Evolutionary conservation across 1,140 invertebrate genomes (phyloP).

Genomic region (Oncopodura yosiiana): DNA sequence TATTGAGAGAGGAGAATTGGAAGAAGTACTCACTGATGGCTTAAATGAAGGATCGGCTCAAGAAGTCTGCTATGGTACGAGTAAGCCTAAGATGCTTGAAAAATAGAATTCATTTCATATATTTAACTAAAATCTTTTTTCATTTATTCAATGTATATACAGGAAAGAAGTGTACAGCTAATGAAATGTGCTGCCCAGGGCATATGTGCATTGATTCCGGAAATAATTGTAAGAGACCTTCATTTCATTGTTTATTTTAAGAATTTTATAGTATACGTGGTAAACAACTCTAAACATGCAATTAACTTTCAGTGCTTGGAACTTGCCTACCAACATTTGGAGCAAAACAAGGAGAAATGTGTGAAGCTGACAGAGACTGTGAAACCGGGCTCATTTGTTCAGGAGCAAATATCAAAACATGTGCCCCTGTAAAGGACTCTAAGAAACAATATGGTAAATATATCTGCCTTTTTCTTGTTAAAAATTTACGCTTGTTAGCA

Average conservation of each 20-base stretch:
- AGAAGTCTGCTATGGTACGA: slow-evolving; percentile 30
- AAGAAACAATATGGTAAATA: slow-evolving; percentile 67
- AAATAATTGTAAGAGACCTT: slow-evolving; percentile 47
- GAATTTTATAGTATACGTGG: neutral
- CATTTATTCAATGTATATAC: too few relatives aligned
- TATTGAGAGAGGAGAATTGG: slow-evolving; percentile 33
- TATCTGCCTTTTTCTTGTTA: neutral
- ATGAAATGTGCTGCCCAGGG: slow-evolving; percentile 65
- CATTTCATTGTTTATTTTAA: neutral
- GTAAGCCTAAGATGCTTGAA: slow-evolving; percentile 1
- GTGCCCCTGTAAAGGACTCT: slow-evolving; percentile 60
- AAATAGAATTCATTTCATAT: neutral
- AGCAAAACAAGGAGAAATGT: slow-evolving; percentile 61
- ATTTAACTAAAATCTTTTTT: slow-evolving; percentile 31
- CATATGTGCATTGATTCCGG: slow-evolving; percentile 62
- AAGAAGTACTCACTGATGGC: slow-evolving; percentile 33
- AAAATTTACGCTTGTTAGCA: too few relatives aligned
- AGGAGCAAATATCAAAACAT: slow-evolving; percentile 48
- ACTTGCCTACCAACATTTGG: slow-evolving; percentile 61
- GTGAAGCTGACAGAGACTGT: slow-evolving; percentile 61
- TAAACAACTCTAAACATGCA: neutral
- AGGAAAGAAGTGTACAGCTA: slow-evolving; percentile 55
- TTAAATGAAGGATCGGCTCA: slow-evolving; percentile 17
- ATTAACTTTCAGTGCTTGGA: slow-evolving; percentile 48
- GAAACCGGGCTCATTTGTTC: slow-evolving; percentile 61